These are phyloP conservation scores for Halesus radiatus DNA, from an alignment of 1,140 invertebrate genomes.

Conservation along the genomic window DNA sequence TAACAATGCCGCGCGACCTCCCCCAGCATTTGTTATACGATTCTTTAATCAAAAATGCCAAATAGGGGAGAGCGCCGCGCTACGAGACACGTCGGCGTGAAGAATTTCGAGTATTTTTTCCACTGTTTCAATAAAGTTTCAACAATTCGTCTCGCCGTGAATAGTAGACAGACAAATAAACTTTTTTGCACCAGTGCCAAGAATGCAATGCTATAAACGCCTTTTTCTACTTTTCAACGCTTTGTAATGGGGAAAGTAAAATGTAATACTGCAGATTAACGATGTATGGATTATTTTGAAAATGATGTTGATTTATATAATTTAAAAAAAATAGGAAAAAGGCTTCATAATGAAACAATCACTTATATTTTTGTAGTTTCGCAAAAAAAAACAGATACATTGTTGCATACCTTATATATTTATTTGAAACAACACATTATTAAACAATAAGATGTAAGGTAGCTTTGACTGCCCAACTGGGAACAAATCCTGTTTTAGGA, in stretches of 20 bases:
- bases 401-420: too few species aligned
- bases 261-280: too few species aligned
- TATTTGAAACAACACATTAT: too few species aligned
- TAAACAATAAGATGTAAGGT: too few species aligned
- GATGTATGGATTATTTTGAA: too few species aligned
- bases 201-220: constrained; percentile 4
- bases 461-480: too few species aligned
- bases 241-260: not conserved
- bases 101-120: constrained; percentile 22
- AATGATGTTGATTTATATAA: too few species aligned
- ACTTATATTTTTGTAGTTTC: too few species aligned
- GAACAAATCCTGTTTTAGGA: too few species aligned
- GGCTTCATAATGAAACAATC: too few species aligned
- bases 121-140: constrained; percentile 31
- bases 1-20: constrained; percentile 11
- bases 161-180: constrained; percentile 2
- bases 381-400: too few species aligned
- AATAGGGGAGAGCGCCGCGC: not conserved
- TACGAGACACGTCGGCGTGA: constrained; percentile 6
- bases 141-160: constrained; percentile 19
- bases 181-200: constrained; percentile 6
- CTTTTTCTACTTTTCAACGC: not conserved
- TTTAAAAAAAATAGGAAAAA: too few species aligned
- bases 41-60: constrained; percentile 22
- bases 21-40: constrained; percentile 9